phyloP scores from a whole-genome alignment of 2,797 vertebrate species.

The Lophotriccus pileatus region DNA sequence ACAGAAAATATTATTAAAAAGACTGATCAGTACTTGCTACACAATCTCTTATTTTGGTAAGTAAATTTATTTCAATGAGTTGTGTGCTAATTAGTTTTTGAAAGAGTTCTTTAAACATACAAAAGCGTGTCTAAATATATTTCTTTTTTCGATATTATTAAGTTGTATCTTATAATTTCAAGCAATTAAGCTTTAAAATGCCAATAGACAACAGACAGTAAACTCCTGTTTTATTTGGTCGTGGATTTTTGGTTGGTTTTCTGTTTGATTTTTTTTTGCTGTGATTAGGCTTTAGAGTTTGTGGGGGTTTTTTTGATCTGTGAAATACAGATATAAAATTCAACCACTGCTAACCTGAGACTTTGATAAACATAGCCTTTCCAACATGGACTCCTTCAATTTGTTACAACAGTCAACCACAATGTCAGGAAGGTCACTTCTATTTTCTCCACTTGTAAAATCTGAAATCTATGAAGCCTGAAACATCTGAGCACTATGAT shows the following conservation, averaged over 20 bases:
- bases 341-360: background rate
- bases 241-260: background rate
- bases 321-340: background rate
- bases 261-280: background rate
- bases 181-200: background rate
- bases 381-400: background rate
- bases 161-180: background rate
- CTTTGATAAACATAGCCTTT: background rate
- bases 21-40: slow-evolving; percentile 75
- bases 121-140: background rate
- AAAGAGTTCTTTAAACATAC: slow-evolving; percentile 1
- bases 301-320: background rate
- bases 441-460: background rate
- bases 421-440: background rate
- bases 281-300: background rate
- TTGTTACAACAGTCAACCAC: background rate
- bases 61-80: slow-evolving; percentile 71
- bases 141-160: background rate
- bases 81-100: slow-evolving; percentile 28
- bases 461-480: background rate
- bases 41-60: slow-evolving; percentile 70
- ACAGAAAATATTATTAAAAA: slow-evolving; percentile 60
- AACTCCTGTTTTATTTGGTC: background rate
- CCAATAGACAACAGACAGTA: background rate
- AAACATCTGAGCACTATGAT: background rate